These are phyloP conservation scores for Decapterus maruadsi DNA, from an alignment of 2,797 vertebrate species.

Conservation along the genomic window DNA sequence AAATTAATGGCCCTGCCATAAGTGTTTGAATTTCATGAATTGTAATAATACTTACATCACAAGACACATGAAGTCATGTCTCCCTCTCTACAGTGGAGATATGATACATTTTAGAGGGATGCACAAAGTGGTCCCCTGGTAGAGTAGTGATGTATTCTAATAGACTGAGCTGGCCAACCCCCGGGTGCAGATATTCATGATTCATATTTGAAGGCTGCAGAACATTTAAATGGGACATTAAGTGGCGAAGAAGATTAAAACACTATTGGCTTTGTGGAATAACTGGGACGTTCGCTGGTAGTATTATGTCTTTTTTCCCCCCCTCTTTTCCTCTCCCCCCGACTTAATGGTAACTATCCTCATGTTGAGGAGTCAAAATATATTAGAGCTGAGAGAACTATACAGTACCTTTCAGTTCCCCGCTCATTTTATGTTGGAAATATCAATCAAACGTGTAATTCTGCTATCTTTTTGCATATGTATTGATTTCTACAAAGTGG, in stretches of 20 bases:
- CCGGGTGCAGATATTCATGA: slow-evolving; percentile 95
- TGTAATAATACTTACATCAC: slow-evolving; percentile 99
- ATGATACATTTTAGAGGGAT: slow-evolving; percentile 96
- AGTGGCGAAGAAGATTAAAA: slow-evolving; percentile 94
- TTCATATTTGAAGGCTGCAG: slow-evolving; percentile 94
- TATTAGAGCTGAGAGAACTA: slow-evolving; percentile 1
- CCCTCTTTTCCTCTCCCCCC: neutral
- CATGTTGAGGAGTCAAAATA: slow-evolving; percentile 15
- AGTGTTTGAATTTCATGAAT: slow-evolving; percentile 99
- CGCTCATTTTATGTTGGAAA: slow-evolving; percentile 19
- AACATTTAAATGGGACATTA: slow-evolving; percentile 97
- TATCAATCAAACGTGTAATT: slow-evolving; percentile 3
- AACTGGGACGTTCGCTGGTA: slow-evolving; percentile 65
- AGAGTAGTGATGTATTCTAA: slow-evolving; percentile 98
- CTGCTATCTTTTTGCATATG: neutral
- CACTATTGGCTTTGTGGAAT: slow-evolving; percentile 81
- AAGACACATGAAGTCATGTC: slow-evolving; percentile 99
- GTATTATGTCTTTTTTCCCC: slow-evolving; percentile 37
- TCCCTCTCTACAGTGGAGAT: slow-evolving; percentile 90
- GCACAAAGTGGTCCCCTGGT: slow-evolving; percentile 98
- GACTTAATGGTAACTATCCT: neutral
- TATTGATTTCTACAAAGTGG: neutral
- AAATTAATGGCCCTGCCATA: slow-evolving; percentile 94
- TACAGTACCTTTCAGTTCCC: neutral
- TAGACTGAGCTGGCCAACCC: slow-evolving; percentile 94